A percentile compares a stretch with the other conserved stretches of the same genome.
These are phyloP conservation scores for Rhyacophila evoluta DNA, from an alignment of 2,888 invertebrate genomes.

Conservation along the genomic window DNA sequence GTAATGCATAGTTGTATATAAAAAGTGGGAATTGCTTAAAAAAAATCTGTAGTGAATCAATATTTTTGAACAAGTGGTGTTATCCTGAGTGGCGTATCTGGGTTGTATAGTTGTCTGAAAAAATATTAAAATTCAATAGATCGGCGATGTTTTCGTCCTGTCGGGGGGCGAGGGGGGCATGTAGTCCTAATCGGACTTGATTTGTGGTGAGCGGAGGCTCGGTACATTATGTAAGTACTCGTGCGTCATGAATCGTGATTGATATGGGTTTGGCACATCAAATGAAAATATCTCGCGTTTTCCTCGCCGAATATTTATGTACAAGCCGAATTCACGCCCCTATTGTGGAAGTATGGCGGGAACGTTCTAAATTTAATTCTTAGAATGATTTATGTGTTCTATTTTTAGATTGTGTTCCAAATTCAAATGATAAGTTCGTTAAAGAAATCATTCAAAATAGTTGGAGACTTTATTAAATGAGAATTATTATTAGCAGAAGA, in stretches of 20 bases:
- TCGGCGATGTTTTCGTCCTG: background rate
- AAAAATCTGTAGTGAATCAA: too few species aligned
- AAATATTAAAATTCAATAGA: background rate
- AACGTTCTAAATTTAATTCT: background rate
- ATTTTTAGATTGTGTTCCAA: background rate
- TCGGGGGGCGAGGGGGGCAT: too few species aligned
- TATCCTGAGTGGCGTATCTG: too few species aligned
- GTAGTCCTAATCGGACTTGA: background rate
- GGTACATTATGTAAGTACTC: constrained; percentile 11
- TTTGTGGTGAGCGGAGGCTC: background rate
- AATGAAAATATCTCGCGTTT: background rate
- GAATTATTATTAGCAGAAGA: too few species aligned
- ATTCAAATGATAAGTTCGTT: too few species aligned
- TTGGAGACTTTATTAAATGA: too few species aligned
- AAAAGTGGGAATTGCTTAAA: too few species aligned
- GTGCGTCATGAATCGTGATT: background rate
- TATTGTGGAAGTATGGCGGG: background rate
- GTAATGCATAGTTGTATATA: too few species aligned
- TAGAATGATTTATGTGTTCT: background rate
- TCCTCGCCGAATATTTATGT: background rate
- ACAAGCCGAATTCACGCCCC: background rate
- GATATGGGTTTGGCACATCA: constrained; percentile 10
- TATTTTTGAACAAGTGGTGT: too few species aligned
- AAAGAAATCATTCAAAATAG: too few species aligned
- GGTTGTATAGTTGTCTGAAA: background rate